Evolutionary conservation across 1,140 invertebrate species (phyloP).

Genomic region (Solenopsis invicta): DNA sequence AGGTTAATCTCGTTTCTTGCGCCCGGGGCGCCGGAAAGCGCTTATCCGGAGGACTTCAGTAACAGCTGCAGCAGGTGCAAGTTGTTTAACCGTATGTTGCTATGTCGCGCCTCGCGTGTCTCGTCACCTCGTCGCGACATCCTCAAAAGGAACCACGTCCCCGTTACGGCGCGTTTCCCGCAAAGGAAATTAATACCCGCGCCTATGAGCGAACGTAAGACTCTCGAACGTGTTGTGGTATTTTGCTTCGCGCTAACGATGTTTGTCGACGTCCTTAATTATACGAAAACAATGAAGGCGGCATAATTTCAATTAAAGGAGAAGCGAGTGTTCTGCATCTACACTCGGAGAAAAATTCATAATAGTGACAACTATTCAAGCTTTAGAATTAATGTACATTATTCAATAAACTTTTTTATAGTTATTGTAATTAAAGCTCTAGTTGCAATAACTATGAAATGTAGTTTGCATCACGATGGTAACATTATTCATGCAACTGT

Average conservation of each 20-base stretch:
- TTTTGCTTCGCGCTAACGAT: background rate
- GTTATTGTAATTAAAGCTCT: too few species aligned
- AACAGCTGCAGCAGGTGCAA: conserved; percentile 24
- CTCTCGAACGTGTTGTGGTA: conserved; percentile 5
- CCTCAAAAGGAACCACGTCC: conserved; percentile 35
- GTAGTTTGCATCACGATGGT: too few species aligned
- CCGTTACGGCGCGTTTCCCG: background rate
- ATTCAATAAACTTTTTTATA: too few species aligned
- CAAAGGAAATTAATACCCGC: conserved; percentile 54
- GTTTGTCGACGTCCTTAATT: conserved; percentile 22
- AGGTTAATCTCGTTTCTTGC: conserved; percentile 57
- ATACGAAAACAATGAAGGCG: conserved; percentile 7
- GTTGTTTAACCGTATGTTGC: conserved; percentile 54
- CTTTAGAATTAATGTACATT: too few species aligned
- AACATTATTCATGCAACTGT: too few species aligned
- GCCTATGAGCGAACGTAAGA: background rate
- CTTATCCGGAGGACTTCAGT: conserved; percentile 29
- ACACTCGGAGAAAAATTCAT: too few species aligned
- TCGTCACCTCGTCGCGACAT: conserved; percentile 24
- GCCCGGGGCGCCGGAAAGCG: conserved; percentile 14
- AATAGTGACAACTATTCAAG: too few species aligned
- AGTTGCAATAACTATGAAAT: too few species aligned
- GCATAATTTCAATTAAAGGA: background rate
- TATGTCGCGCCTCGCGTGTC: conserved; percentile 29
- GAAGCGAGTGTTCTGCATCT: background rate